A percentile compares a stretch with the other conserved stretches of the same genome.
Evolutionary conservation across 2,888 invertebrate species (phyloP).

Genomic region (Eubasilissa splendida): DNA sequence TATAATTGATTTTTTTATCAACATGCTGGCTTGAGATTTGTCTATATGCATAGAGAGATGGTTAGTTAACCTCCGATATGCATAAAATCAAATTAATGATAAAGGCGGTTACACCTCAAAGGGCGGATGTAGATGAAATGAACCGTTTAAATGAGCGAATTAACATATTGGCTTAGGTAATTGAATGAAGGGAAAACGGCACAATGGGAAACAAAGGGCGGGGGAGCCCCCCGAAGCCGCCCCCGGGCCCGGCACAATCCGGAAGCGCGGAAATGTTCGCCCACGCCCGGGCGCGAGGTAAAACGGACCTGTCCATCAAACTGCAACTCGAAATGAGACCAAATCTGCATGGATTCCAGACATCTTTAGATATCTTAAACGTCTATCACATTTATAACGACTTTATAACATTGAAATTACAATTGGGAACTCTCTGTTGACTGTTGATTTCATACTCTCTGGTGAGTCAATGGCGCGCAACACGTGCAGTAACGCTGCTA

Average conservation of each 20-base stretch:
- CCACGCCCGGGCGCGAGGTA: not conserved
- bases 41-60: not conserved
- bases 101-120: slow-evolving; percentile 15
- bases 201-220: not conserved
- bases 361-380: too few relatives aligned
- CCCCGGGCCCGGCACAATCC: not conserved
- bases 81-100: slow-evolving; percentile 7
- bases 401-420: too few relatives aligned
- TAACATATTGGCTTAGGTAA: slow-evolving; percentile 36
- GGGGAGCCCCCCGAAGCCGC: not conserved
- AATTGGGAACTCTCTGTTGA: too few relatives aligned
- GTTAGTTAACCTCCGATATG: not conserved
- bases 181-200: slow-evolving; percentile 25
- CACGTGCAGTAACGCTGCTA: too few relatives aligned
- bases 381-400: too few relatives aligned
- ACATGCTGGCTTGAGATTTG: not conserved
- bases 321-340: too few relatives aligned
- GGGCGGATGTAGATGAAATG: slow-evolving; percentile 29
- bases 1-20: too few relatives aligned
- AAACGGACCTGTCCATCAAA: slow-evolving; percentile 7
- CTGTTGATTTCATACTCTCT: too few relatives aligned
- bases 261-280: slow-evolving; percentile 9
- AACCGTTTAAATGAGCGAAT: slow-evolving; percentile 36
- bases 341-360: too few relatives aligned
- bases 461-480: too few relatives aligned